Percentiles rank a stretch among this genome's conserved stretches.
phyloP scores from a whole-genome alignment of 2,888 invertebrate genomes.

The Cheiracanthium punctorium region DNA sequence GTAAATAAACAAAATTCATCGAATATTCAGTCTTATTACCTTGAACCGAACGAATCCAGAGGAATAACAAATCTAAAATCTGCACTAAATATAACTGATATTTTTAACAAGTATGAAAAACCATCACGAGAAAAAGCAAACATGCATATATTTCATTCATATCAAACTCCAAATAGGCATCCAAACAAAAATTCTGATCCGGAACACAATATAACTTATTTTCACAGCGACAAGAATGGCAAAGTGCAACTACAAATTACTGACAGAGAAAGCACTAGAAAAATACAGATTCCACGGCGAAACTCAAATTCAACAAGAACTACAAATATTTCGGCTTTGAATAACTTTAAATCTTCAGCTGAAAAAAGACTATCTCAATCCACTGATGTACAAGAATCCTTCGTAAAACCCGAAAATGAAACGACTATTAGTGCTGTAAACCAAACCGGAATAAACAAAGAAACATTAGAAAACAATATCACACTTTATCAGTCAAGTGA shows the following conservation, averaged over 20 bases:
- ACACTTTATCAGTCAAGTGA: no score
- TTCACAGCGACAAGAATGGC: not conserved
- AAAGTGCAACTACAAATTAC: not conserved
- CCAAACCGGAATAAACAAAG: not conserved
- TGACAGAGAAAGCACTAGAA: not conserved
- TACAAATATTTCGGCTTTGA: not conserved
- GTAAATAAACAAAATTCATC: not conserved
- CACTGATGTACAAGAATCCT: not conserved
- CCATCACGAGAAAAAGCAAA: not conserved
- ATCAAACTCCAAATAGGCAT: constrained; percentile 8
- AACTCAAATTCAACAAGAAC: not conserved
- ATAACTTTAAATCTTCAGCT: not conserved
- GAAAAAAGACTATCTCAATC: not conserved
- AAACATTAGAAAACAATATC: no score
- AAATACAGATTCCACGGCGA: not conserved
- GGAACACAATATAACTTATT: not conserved
- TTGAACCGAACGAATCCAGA: constrained; percentile 18
- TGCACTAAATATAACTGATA: constrained; percentile 6
- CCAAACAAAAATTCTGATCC: no score
- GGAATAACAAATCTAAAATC: not conserved
- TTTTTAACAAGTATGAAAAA: constrained; percentile 27
- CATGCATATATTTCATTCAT: constrained; percentile 5
- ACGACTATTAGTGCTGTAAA: not conserved
- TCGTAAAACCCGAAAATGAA: not conserved
- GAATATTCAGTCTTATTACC: not conserved